Base-by-base conservation (phyloP, 1,140 invertebrate genomes). In the Campoletis sonorensis region DNA sequence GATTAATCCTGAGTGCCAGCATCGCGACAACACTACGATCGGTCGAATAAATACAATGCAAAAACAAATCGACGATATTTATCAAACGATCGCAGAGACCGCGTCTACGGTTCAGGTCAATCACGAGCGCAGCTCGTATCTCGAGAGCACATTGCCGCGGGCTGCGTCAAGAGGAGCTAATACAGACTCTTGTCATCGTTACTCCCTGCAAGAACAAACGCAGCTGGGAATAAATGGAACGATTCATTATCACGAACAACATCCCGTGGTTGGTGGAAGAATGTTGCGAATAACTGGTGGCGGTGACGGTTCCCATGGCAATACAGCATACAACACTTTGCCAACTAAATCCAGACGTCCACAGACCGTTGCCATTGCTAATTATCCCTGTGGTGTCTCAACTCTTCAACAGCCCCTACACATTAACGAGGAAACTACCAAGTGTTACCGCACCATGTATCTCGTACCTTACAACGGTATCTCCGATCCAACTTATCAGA, bases 381-480 rank as follows among this genome's bases (percentile, higher is more conserved):
- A 86, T 72, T 90, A 86, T 80, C 61, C 21, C 0, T 64, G 61
- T 27, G 26, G 18, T n/a, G 51, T 54, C 2, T 54, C 51, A 2
- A 11, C 21, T 4, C n/a, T 26, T 64, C 61, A 45, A 26, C 78
- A 11, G 79, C 86, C 18, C 82, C 88, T 0, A 78, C 86, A 5
- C 76, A 85, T 0, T 33, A 87, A 83, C 26, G 86, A n/a, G 4
- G 81, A 84, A n/a, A 81, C 49, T 23, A 79, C 88, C 72, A 92
- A 91, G 77, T 92, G 91, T 76, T 91, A 92, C 49, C 85, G 90
- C 83, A 95, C 95, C 0, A 95, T 96, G 92, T 94, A 95, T n/a
- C 94, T 96, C 72, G 95, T 96, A 40, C 95, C 95, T 1, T 96
- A 96, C 87, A 95, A 94, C 83, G 93, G 93, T 13, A 87, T 90